Evolutionary conservation across 2,888 invertebrate species (phyloP), one percentile per base, ranked within the genome.

Genomic region (Emesis russula): DNA sequence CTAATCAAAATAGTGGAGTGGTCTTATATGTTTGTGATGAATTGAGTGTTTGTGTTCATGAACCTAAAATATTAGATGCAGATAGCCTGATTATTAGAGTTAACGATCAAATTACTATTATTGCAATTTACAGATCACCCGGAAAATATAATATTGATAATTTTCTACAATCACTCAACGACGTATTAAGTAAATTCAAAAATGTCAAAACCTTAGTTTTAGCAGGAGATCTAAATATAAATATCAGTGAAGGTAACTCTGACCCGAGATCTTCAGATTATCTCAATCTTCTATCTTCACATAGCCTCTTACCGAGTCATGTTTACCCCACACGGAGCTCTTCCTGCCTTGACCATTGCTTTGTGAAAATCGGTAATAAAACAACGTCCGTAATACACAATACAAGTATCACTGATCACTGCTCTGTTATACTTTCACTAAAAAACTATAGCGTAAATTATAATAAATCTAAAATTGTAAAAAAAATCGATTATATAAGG

Each of bases 391-490:
- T 83, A 38, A 66, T 87, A n/a, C 48, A 70, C 36, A 71, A 83
- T 71, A 76, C 86, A 13, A 73, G 63, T 18, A 79, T 86, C 18
- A 86, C 86, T n/a, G 83, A 86, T 38, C 86, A 87, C 63, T 74
- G 76, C 15, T 73, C 77, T 25, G 53, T 71, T 13, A 53, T 80
- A 2, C 3, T 80, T 11, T 80, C 25, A 13, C 6, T 78, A 11
- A n/a, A 38, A 44, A 44, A 66, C 18, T n/a, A n/a, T n/a, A 9
- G 1, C 13, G 11, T 18, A 13, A 13, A 33, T 18, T 18, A 3
- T 15, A 63, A 18, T 25, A 66, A 66, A 38, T 5, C 7, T n/a
- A 38, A 3, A 9, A 63, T 71, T 18, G 44, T 83, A 13, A 80
- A 75, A 38, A 38, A 44, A 36, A 13, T 79, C 2, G 71, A 76